phyloP scores from a whole-genome alignment of 2,113 vertebrate species.

The Microcebus griseorufus region DNA sequence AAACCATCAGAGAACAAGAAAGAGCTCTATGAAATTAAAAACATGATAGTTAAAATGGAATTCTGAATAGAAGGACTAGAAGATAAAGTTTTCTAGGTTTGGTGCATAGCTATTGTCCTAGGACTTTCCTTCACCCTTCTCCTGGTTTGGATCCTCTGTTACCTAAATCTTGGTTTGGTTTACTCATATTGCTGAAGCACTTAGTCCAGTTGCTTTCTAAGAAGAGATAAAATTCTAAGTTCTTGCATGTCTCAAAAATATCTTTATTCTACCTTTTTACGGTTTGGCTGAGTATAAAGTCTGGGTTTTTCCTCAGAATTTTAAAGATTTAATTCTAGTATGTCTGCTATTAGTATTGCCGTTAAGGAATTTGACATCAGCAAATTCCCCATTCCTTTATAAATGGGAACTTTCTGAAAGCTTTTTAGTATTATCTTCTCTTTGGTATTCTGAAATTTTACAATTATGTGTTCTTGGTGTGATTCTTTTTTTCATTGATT shows the following conservation, averaged over 20 bases:
- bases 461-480: not conserved
- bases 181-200: not conserved
- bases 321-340: not conserved
- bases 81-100: not conserved
- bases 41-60: not conserved
- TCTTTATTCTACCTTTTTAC: not conserved
- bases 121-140: not conserved
- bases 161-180: not conserved
- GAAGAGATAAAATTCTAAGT: not conserved
- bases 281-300: not conserved
- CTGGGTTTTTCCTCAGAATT: not conserved
- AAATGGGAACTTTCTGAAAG: not conserved
- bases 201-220: not conserved
- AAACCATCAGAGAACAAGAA: not conserved
- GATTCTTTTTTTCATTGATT: not conserved
- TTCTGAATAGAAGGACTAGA: slow-evolving; percentile 11
- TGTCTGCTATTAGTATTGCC: not conserved
- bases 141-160: not conserved
- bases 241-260: not conserved
- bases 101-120: not conserved
- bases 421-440: not conserved
- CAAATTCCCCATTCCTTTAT: not conserved
- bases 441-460: not conserved
- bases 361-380: not conserved
- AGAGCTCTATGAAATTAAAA: not conserved